Evolutionary conservation across 2,797 vertebrate genomes (phyloP).

Genomic region (Eospalax fontanierii): DNA sequence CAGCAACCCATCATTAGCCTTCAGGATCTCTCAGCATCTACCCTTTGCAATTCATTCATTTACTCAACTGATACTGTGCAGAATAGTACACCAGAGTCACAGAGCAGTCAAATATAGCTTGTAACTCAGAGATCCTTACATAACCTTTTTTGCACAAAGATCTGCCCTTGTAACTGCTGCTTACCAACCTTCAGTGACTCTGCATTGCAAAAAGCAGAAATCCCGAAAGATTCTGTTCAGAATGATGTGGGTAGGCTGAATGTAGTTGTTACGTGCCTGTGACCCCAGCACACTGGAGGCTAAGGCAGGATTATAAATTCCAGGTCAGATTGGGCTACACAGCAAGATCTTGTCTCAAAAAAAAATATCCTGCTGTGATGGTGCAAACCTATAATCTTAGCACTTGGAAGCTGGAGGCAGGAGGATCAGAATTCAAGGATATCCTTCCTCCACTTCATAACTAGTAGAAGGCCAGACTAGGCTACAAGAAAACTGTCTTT

Average conservation of each 20-base stretch:
- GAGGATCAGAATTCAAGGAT: not conserved
- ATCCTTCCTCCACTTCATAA: not conserved
- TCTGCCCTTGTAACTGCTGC: not conserved
- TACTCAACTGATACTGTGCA: not conserved
- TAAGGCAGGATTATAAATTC: not conserved
- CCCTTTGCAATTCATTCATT: not conserved
- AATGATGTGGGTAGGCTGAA: not conserved
- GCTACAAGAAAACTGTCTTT: too few species aligned
- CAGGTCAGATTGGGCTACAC: not conserved
- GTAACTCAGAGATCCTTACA: slow-evolving; percentile 26
- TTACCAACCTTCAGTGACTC: slow-evolving; percentile 14
- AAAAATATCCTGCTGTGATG: not conserved
- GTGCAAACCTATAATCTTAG: not conserved
- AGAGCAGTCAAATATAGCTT: not conserved
- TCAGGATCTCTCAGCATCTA: not conserved
- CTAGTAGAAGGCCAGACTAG: not conserved
- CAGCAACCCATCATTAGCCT: not conserved
- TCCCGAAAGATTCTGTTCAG: not conserved
- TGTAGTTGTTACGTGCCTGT: not conserved
- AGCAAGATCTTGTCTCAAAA: not conserved
- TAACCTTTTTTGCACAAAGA: slow-evolving; percentile 28
- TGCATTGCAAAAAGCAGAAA: not conserved
- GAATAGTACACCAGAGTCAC: not conserved
- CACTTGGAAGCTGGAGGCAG: not conserved
- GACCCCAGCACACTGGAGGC: not conserved